Base-by-base conservation (phyloP, 37 sponge, comb jelly and placozoan species). In the Beroe forskalii region DNA sequence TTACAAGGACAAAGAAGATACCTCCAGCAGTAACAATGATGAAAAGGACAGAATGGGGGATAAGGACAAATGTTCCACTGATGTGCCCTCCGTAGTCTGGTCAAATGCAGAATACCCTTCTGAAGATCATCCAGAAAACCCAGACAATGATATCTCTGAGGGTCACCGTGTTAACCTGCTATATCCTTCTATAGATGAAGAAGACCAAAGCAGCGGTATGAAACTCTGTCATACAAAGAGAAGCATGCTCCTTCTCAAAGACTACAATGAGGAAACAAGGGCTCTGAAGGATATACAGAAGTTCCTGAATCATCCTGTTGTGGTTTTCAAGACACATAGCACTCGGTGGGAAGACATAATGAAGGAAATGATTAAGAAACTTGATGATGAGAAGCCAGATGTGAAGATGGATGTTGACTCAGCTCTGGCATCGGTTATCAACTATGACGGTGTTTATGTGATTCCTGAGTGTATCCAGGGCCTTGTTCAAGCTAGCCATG, bases 251-350 rank as follows among this genome's bases (percentile, higher is more conserved):
- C 24, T 2, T 62, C 41, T 62, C 1, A 90, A 90, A 35, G 64
- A 90, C 23, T 90, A 66, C 37, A 40, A 62, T 32, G 67, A 90
- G 9, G 90, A 90, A 62, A 64, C 67, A 2, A 32, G 90, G 20
- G 90, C 90, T 8, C 60, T 64, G 67, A 90, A 32, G 64, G 90
- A 90, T 90, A 90, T 90, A 4, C 60, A 60, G 41, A 90, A 90
- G 67, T 90, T 90, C 25, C 37, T 90, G 41, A 41, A 60, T 8
- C 40, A 90, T 23, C 67, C 90, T 38, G 37, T 64, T 12, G 42
- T 90, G 22, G 33, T 90, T 14, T 90, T 90, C 41, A 64, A 90
- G n/a, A 35, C 41, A 38, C 40, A 32, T 9, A 32, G 22, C 41
- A 90, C 64, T 1, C 20, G 33, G 22, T 90, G 64, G 67, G 90